Evolutionary conservation across 2,113 vertebrate species (phyloP), one percentile per base, ranked within the genome.

Genomic region (Melanostigma gelatinosum): DNA sequence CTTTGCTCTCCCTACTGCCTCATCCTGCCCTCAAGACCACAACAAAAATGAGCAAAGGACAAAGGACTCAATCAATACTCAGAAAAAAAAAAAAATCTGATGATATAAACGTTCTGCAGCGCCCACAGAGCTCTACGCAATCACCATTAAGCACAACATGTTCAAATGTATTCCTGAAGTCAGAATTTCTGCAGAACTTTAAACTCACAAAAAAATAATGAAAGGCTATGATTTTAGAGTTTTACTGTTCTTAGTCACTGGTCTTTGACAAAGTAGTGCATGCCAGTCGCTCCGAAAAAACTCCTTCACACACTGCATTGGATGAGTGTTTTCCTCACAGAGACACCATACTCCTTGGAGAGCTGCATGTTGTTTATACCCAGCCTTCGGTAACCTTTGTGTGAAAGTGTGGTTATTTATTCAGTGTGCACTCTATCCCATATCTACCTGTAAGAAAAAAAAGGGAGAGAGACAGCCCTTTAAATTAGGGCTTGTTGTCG

Each of bases 401-500:
- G 80, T 73, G 86, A 83, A 88, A 75, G 83, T 80, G 69, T 87
- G 72, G 72, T 89, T 89, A 89, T 90, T 89, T 90, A 90, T 92
- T 90, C 88, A 88, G 87, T 57, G 74, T 76, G 87, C 82, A 89
- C 88, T 90, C 80, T 66, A 83, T 76, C 80, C 79, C 82, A 68
- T 85, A 84, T 89, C 84, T 87, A 73, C 66, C 81, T 82, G 80
- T 79, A 69, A 80, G 68, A 81, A 84, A 82, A 75, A 80, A 76
- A 76, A 82, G 65, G 36, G 50, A 75, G 71, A 65, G 78, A 89
- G 85, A 67, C 83, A 72, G 62, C 24, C 65, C 83, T 87, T 90
- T 88, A 92, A 91, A 93, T 92, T 87, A 88, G 77, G 73, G 77
- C 79, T 77, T 92, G 86, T 89, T 88, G 87, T 90, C 38, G 10